Percentiles rank a stretch among this genome's conserved stretches.
These are phyloP conservation scores for Oxytorus armatus DNA, from an alignment of 2,888 invertebrate species.

Conservation along the genomic window DNA sequence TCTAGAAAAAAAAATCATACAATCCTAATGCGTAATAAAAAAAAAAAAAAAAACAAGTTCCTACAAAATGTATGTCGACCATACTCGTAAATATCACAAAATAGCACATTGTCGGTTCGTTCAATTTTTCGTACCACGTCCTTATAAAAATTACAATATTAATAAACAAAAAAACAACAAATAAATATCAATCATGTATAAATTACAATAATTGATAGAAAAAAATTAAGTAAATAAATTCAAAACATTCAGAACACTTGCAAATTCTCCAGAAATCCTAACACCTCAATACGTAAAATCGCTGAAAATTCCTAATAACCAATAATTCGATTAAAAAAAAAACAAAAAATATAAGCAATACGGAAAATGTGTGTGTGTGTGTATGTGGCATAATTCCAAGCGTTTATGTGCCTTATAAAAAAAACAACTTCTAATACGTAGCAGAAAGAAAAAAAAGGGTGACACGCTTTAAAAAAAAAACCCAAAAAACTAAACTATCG, in stretches of 20 bases:
- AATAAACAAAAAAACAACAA: slow-evolving; percentile 5
- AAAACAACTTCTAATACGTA: background rate
- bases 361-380: slow-evolving; percentile 42
- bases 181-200: slow-evolving; percentile 9
- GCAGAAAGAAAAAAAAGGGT: slow-evolving; percentile 53
- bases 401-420: slow-evolving; percentile 31
- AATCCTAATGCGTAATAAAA: background rate
- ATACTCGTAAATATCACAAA: slow-evolving; percentile 10
- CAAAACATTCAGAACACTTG: slow-evolving; percentile 55
- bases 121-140: background rate
- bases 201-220: too few species aligned
- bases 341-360: slow-evolving; percentile 57
- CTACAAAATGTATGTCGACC: background rate
- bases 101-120: slow-evolving; percentile 5
- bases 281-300: slow-evolving; percentile 11
- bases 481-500: slow-evolving; percentile 61
- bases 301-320: slow-evolving; percentile 55
- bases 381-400: slow-evolving; percentile 56
- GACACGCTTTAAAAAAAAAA: slow-evolving; percentile 44
- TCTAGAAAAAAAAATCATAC: slow-evolving; percentile 33
- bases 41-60: too few species aligned
- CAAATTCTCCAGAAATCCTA: slow-evolving; percentile 44
- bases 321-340: slow-evolving; percentile 35
- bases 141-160: background rate
- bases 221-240: slow-evolving; percentile 29